Evolutionary conservation across 2,113 vertebrate genomes (phyloP), one percentile per base, ranked within the genome.

Genomic region (Aldabrachelys gigantea): DNA sequence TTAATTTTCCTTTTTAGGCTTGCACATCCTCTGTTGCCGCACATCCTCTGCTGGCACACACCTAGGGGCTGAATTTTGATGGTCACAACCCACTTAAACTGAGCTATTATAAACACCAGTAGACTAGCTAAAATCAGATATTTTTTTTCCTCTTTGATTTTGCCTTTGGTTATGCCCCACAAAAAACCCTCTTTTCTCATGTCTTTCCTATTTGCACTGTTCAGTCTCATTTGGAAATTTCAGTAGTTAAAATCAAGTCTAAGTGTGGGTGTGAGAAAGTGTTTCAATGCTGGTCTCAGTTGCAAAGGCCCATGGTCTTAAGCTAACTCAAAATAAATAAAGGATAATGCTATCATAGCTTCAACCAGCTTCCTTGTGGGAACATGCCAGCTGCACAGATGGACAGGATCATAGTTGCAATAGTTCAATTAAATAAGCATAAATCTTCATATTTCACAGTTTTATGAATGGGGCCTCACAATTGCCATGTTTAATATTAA

Each of bases 391-490:
- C 81, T 90, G 35, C 90, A 81, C 75, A 91, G 89, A 91, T 89
- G 92, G 62, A 93, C 3, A 2, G 80, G 41, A 91, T 65, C 88
- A 53, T 47, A 35, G 25, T 11, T 52, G 62, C 85, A 54, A 10
- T 47, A 62, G 79, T 83, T 94, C 75, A 89, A 76, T 83, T 62
- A 93, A 95, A 91, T 81, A 88, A 80, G 31, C 80, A 50, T 1
- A 69, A 95, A 80, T 0, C 11, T 54, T 54, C 21, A 10, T 92
- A 91, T 93, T 94, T 96, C 56, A 82, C 50, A 52, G 79, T 59
- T 89, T 95, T 83, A 75, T 87, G 87, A 92, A 83, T 11, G 86
- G 88, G 13, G 24, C 81, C 92, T 95, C 90, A 75, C 44, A 87
- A 54, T 83, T 95, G 85, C 92, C 83, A 47, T 80, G 82, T 84